Percentiles rank a stretch among this genome's conserved stretches.
Evolutionary conservation across 2,113 vertebrate genomes (phyloP).

Genomic region (Hydrochoerus hydrochaeris): DNA sequence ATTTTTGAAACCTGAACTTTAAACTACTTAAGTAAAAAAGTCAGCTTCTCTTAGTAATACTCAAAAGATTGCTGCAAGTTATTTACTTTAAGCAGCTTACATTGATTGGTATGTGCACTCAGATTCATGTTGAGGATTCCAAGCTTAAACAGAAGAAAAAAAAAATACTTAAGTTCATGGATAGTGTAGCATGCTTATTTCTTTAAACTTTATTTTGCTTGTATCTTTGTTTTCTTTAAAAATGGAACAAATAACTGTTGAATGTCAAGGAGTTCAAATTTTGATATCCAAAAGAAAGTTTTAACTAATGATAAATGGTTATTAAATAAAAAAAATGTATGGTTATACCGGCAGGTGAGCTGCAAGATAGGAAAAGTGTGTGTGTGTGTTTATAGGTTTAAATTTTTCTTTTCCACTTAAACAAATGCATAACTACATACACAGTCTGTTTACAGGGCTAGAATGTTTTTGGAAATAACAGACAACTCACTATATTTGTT

Average conservation of each 20-base stretch:
- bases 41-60: conserved; percentile 6
- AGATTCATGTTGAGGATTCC: background rate
- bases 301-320: background rate
- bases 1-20: conserved; percentile 27
- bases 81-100: conserved; percentile 53
- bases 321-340: background rate
- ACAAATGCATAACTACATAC: rapidly evolving
- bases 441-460: background rate
- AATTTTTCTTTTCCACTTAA: background rate
- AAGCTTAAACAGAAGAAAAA: background rate
- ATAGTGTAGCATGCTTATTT: background rate
- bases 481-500: background rate
- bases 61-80: background rate
- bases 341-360: background rate
- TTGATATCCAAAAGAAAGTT: background rate
- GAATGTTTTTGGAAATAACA: background rate
- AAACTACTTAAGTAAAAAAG: conserved; percentile 27
- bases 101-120: background rate
- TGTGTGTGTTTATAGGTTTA: background rate
- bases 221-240: background rate
- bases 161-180: background rate
- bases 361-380: background rate
- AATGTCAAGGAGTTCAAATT: background rate
- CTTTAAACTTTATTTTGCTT: background rate
- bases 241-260: background rate